Evolutionary conservation across 2,113 vertebrate genomes (phyloP).

Genomic region (Gila orcuttii): DNA sequence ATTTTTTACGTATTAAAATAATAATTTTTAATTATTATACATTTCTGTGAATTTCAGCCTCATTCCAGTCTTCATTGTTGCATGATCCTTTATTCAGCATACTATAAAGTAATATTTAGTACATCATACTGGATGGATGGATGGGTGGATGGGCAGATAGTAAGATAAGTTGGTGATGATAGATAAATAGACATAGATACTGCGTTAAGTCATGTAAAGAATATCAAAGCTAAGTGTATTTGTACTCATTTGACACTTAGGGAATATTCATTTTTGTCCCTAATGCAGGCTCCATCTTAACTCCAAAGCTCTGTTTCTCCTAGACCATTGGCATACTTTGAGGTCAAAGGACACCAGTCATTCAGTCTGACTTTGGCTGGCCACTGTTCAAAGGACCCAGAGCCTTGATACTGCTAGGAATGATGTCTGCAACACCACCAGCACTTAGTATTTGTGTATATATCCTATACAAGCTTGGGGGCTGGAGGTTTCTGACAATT

Average conservation of each 20-base stretch:
- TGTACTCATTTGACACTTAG: not conserved
- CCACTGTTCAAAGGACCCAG: slow-evolving; percentile 20
- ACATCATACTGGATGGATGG: no score
- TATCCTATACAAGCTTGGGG: slow-evolving; percentile 22
- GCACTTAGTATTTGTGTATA: slow-evolving; percentile 6
- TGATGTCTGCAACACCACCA: not conserved
- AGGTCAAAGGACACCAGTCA: slow-evolving; percentile 28
- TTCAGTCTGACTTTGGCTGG: slow-evolving; percentile 5
- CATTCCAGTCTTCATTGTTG: not conserved
- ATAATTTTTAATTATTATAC: no score
- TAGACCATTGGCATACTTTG: not conserved
- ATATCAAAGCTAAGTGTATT: not conserved
- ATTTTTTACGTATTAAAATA: no score
- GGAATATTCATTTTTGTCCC: not conserved
- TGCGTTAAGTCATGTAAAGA: no score
- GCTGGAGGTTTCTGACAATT: slow-evolving; percentile 11
- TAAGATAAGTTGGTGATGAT: no score
- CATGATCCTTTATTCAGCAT: not conserved
- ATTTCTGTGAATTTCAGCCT: not conserved
- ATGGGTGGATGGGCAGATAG: no score
- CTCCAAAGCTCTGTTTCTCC: not conserved
- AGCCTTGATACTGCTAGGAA: not conserved
- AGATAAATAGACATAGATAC: no score
- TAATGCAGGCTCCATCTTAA: not conserved
- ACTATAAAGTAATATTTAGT: no score